Base-by-base conservation (phyloP, 2,797 vertebrate species). In the Babyrousa celebensis region DNA sequence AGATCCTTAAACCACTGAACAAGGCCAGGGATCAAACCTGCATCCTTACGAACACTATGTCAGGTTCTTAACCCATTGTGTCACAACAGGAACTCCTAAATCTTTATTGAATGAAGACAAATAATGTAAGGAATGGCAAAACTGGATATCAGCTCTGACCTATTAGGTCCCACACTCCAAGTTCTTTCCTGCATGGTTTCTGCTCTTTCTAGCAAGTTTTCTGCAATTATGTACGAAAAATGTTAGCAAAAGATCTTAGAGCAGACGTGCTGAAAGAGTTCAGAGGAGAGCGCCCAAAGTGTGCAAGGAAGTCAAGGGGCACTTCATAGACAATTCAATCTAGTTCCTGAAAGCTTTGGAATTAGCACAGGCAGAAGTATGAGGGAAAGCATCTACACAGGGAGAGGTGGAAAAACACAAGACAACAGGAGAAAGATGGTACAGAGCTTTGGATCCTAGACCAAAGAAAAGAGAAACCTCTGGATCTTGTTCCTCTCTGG, bases 81-180 rank as follows among this genome's bases (percentile, higher is more conserved):
- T 6, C 43, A 48, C 43, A 48, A 48, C 43, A 48, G 43, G 43
- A 48, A 48, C 9, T 48, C 43, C 43, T 60, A 72, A 67, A 48
- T 87, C 36, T 72, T 80, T 79, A 48, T 4, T 36, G 63, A 77
- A 92, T 72, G 43, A 78, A 93, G 65, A 89, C 93, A 92, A 91
- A 89, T 43, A 23, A 96, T 9, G 10, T 20, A 14, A 36, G 6
- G n/a, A 89, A 75, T 72, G 29, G 68, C 40, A 65, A 87, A 74
- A 84, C 12, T 67, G 29, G 32, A 91, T 85, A 65, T 90, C 68
- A 90, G 23, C 48, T 92, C 56, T 77, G 36, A 32, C 14, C n/a
- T 71, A 21, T 43, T 43, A 89, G 25, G 0, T 12, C 6, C 25
- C 40, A 84, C 48, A 84, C 7, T 1, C 21, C 3, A 93, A 63